These are phyloP conservation scores for Patella pellucida DNA, from an alignment of 2,888 invertebrate genomes.

Conservation along the genomic window DNA sequence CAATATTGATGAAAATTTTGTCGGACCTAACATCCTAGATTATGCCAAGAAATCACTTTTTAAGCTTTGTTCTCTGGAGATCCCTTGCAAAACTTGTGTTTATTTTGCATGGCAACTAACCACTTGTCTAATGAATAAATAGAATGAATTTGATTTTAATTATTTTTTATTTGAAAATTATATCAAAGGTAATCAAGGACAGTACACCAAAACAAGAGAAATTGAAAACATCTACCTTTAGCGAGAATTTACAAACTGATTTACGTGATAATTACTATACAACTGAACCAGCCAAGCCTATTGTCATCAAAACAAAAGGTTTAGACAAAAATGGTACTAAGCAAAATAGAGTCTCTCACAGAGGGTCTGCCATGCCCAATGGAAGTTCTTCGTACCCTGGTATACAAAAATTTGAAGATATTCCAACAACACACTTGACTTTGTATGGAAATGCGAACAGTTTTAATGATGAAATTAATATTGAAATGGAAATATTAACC, in stretches of 20 bases:
- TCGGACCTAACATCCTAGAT: no score
- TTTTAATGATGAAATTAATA: not conserved
- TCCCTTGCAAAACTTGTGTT: no score
- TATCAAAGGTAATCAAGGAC: not conserved
- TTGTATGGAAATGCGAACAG: not conserved
- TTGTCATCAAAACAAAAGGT: conserved; percentile 38
- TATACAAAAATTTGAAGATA: conserved; percentile 11
- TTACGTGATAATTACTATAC: conserved; percentile 29
- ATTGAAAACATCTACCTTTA: conserved; percentile 31
- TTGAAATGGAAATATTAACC: conserved; percentile 12
- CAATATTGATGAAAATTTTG: no score
- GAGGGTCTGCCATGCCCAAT: not conserved
- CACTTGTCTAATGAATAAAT: no score
- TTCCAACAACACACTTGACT: conserved; percentile 9
- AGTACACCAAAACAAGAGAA: conserved; percentile 28
- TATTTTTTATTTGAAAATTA: not conserved
- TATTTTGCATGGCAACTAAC: no score
- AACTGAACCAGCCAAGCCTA: conserved; percentile 44
- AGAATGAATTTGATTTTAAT: no score
- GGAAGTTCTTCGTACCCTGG: not conserved
- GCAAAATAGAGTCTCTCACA: not conserved
- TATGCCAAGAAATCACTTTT: no score
- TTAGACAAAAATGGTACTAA: conserved; percentile 4
- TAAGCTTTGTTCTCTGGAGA: no score
- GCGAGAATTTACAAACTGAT: conserved; percentile 22